Conservation (phyloP, 2,113 vertebrate genomes). For the Ctenomys sociabilis region DNA sequence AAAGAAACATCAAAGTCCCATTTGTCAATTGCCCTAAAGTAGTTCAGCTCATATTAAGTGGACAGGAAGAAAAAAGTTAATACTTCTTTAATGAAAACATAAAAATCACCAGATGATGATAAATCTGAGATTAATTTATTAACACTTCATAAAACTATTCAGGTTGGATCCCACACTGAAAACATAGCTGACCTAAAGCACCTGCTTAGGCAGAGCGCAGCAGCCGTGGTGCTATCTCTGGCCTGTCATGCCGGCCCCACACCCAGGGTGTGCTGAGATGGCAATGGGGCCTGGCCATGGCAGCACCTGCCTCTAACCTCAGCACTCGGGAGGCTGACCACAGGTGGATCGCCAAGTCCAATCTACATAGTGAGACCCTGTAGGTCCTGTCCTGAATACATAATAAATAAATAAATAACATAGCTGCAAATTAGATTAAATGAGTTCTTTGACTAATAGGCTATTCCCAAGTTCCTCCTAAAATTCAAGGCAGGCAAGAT, state of each 20-base stretch:
- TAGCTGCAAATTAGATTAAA: conserved; percentile 9
- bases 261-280: no score
- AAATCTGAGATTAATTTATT: conserved; percentile 40
- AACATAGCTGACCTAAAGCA: neutral
- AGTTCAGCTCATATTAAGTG: conserved; percentile 13
- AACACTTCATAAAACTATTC: conserved; percentile 16
- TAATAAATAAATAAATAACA: no score
- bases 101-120: conserved; percentile 18
- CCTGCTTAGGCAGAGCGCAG: no score
- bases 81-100: neutral
- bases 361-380: no score
- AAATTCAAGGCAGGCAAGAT: neutral
- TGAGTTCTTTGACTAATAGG: neutral
- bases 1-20: neutral
- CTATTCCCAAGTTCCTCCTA: neutral
- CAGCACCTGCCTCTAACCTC: no score
- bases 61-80: conserved; percentile 30
- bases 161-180: neutral
- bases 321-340: no score
- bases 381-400: no score
- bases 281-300: no score
- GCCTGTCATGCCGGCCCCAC: no score
- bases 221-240: no score
- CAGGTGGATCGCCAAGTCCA: no score
- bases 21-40: neutral